Conservation (phyloP, 2,113 vertebrate species). For the Aptenodytes patagonicus region DNA sequence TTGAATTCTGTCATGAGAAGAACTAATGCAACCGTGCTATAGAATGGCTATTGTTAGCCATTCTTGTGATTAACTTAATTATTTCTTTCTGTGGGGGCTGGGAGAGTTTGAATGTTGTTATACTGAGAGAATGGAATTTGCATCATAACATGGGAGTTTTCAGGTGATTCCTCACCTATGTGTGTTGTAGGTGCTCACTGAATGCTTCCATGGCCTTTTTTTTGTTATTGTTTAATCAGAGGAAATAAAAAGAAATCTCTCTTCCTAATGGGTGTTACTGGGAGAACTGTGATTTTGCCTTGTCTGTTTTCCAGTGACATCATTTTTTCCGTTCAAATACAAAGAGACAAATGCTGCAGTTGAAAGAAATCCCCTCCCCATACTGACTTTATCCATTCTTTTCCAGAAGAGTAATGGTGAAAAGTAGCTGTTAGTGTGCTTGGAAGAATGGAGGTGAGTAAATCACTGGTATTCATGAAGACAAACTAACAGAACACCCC, state of each 20-base stretch:
- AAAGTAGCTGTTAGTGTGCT: background rate
- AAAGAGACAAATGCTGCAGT: background rate
- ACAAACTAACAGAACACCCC: background rate
- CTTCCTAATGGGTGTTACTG: background rate
- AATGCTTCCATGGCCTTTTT: background rate
- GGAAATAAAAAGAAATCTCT: background rate
- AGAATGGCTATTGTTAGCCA: background rate
- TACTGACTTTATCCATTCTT: background rate
- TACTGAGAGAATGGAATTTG: background rate
- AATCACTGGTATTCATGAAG: background rate
- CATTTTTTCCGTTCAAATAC: background rate
- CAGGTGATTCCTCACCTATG: background rate
- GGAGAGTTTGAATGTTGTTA: background rate
- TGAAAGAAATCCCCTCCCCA: background rate
- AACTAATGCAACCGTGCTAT: background rate
- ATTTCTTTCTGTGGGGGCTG: background rate
- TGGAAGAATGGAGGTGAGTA: background rate
- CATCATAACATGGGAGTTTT: background rate
- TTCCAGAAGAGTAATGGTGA: background rate
- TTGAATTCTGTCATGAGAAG: background rate
- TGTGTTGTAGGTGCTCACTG: background rate
- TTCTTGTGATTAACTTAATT: background rate
- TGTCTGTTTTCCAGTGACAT: background rate
- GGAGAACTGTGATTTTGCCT: background rate
- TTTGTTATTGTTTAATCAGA: background rate